Evolutionary conservation across 2,797 vertebrate species (phyloP).

Genomic region (Leptoclinus maculatus): DNA sequence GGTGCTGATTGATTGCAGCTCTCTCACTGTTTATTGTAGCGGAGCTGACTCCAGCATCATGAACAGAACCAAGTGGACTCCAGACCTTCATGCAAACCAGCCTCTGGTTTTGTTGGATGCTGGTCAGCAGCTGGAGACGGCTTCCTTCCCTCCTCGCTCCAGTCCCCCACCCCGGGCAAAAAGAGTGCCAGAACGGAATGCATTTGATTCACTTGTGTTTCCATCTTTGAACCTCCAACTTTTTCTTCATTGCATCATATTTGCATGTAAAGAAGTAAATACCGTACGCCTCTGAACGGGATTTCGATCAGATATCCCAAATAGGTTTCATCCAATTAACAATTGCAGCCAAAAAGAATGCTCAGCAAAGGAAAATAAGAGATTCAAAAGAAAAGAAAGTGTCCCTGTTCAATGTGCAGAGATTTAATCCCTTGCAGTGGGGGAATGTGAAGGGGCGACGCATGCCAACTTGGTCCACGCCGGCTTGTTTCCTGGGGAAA

Average conservation of each 20-base stretch:
- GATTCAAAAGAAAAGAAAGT: constrained; percentile 28
- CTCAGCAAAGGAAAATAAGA: constrained; percentile 15
- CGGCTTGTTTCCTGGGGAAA: constrained; percentile 56
- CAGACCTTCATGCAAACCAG: constrained; percentile 49
- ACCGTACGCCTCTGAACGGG: neutral
- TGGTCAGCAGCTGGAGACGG: constrained; percentile 6
- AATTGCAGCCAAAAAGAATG: neutral
- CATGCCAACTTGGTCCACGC: constrained; percentile 44
- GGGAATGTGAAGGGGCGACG: constrained; percentile 40
- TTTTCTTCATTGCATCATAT: constrained; percentile 23
- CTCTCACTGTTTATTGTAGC: constrained; percentile 59
- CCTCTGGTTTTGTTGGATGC: constrained; percentile 50
- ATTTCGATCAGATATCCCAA: constrained; percentile 18
- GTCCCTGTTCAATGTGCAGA: constrained; percentile 37
- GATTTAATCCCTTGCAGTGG: constrained; percentile 39
- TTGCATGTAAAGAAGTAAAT: constrained; percentile 14
- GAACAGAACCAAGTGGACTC: constrained; percentile 54
- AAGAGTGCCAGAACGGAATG: constrained; percentile 57
- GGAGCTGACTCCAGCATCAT: constrained; percentile 53
- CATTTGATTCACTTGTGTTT: constrained; percentile 55
- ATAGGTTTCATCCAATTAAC: constrained; percentile 13
- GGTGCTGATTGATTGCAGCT: constrained; percentile 67
- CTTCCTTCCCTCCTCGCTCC: constrained; percentile 32
- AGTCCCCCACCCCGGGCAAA: constrained; percentile 32
- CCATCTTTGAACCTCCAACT: constrained; percentile 16